Conservation (phyloP, 1,140 invertebrate species). For the Eciton burchellii region DNA sequence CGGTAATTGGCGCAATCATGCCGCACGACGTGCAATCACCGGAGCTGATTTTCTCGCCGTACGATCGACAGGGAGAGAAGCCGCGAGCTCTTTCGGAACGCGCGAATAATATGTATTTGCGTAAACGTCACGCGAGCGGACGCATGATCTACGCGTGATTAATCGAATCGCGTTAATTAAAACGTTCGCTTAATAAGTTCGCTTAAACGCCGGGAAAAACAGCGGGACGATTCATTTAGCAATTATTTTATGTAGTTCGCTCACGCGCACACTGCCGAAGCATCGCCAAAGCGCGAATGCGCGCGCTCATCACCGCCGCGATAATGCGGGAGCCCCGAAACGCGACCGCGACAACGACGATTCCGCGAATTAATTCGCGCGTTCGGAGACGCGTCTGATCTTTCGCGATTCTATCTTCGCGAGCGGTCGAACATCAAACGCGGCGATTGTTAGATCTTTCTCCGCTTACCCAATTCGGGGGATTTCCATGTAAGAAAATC, state of each 20-base stretch:
- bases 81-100: conserved; percentile 54
- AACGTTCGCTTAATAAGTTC: conserved; percentile 75
- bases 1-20: conserved; percentile 55
- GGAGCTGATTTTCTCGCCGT: conserved; percentile 46
- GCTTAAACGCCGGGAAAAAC: conserved; percentile 69
- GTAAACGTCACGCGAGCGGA: conserved; percentile 55
- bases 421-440: conserved; percentile 66
- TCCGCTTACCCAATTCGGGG: conserved; percentile 31
- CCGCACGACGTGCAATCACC: conserved; percentile 43
- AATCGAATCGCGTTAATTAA: conserved; percentile 74
- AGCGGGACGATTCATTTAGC: conserved; percentile 73
- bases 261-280: conserved; percentile 48
- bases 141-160: conserved; percentile 74
- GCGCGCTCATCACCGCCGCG: neutral
- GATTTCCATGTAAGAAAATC: conserved; percentile 29
- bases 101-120: conserved; percentile 62
- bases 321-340: conserved; percentile 66
- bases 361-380: conserved; percentile 23
- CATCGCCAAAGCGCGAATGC: conserved; percentile 43
- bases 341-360: conserved; percentile 50
- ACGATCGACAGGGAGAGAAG: conserved; percentile 18
- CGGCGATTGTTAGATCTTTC: conserved; percentile 61
- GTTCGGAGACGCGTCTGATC: no score
- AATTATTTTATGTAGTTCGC: conserved; percentile 72
- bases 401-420: no score